A percentile compares a stretch with the other conserved stretches of the same genome.
phyloP scores from a whole-genome alignment of 2,113 vertebrate species.

The Oreochromis aureus region DNA sequence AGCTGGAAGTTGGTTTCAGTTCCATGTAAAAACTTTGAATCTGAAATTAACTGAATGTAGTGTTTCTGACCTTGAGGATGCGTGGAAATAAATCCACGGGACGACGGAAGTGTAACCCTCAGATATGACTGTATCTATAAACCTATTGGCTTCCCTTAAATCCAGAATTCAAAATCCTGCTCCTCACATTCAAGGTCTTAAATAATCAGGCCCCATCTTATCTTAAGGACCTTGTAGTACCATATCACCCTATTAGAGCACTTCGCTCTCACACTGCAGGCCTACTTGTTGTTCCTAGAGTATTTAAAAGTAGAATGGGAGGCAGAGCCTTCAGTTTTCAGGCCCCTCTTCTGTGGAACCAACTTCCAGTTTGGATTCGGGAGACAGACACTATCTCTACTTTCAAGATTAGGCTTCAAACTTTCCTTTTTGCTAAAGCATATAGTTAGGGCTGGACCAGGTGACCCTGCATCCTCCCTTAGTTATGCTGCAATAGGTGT shows the following conservation, averaged over 20 bases:
- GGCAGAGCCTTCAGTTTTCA: not conserved
- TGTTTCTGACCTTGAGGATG: not conserved
- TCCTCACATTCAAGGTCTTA: not conserved
- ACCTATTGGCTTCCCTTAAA: not conserved
- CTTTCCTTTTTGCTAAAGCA: not conserved
- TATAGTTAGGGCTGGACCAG: too few relatives aligned
- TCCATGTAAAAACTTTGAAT: not conserved
- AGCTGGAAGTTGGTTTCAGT: not conserved
- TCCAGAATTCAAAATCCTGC: not conserved
- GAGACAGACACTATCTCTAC: not conserved
- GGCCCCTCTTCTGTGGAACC: not conserved
- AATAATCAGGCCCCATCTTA: not conserved
- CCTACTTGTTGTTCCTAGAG: too few relatives aligned
- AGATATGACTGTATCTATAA: not conserved
- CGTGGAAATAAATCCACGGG: not conserved
- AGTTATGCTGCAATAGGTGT: too few relatives aligned
- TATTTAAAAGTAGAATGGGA: not conserved
- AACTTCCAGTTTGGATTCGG: not conserved
- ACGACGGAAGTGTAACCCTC: not conserved
- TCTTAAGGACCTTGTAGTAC: not conserved
- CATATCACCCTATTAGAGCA: not conserved
- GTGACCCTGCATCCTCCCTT: too few relatives aligned
- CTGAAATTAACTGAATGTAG: not conserved
- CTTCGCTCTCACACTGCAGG: fast-evolving
- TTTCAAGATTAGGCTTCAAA: fast-evolving